Base-by-base conservation (phyloP, 2,888 invertebrate genomes). In the Trisateles emortualis region DNA sequence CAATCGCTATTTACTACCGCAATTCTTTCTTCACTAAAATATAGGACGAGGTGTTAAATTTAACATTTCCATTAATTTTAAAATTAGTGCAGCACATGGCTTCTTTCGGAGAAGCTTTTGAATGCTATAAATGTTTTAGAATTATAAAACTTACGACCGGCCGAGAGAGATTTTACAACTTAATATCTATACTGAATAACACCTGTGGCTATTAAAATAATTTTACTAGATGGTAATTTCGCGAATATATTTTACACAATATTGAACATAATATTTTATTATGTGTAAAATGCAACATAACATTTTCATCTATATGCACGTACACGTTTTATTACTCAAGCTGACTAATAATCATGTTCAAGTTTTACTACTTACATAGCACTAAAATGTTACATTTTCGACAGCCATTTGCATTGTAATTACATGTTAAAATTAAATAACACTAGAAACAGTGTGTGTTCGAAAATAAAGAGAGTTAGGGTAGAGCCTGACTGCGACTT, bases 41-140 rank as follows among this genome's bases (percentile, higher is more conserved):
- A 44, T 42, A 42, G 58, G 58, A 16, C 36, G 48, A 64, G 59
- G 76, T 76, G 74, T 72, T 61, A 68, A 74, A 73, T 58, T 64
- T 72, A 47, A 64, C 68, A 64, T 64, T 68, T 63, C 52, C 38
- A 52, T 26, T 41, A 46, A 44, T 52, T 51, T 52, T 52, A 10
- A 46, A 58, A 68, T 56, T 39, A 48, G 52, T 35, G 13, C 30
- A 33, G 16, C 52, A 49, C 39, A 43, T 56, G 52, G 26, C 17
- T n/a, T 3, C 24, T 19, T 45, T 57, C 13, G 13, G 36, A 32
- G 36, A 42, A 19, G n/a, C n/a, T 36, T 16, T 30, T 10, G 6
- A 42, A 9, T 19, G 36, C 11, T 44, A 39, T 51, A 51, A 44
- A 50, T 26, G 30, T 24, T 46, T 36, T 11, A 3, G 17, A 16